Evolutionary conservation across 2,888 invertebrate species (phyloP).

Genomic region (Eupsilia transversa): DNA sequence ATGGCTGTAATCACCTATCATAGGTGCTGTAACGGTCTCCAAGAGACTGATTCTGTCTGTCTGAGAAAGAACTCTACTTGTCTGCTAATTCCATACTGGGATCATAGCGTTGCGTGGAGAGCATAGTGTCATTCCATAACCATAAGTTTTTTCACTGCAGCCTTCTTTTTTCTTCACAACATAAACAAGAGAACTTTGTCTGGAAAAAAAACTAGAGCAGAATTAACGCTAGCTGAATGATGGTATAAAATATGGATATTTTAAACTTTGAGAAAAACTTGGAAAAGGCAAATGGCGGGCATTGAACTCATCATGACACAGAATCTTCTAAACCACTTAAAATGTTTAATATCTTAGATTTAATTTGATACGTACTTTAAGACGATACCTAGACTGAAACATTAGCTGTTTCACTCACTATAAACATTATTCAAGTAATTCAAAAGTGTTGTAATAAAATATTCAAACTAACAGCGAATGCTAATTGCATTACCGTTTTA

Average conservation of each 20-base stretch:
- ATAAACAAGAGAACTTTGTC: not conserved
- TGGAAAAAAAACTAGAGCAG: not conserved
- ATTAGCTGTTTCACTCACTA: slow-evolving; percentile 26
- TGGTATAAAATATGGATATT: not conserved
- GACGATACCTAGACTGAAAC: slow-evolving; percentile 45
- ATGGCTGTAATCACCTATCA: not conserved
- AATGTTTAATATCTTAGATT: slow-evolving; percentile 35
- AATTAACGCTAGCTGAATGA: not conserved
- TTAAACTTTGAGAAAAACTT: not conserved
- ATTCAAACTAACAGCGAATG: slow-evolving; percentile 46
- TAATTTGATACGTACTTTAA: slow-evolving; percentile 33
- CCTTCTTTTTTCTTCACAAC: not conserved
- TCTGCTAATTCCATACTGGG: no score
- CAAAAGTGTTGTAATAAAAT: slow-evolving; percentile 52
- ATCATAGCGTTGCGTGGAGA: not conserved
- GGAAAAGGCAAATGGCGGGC: not conserved
- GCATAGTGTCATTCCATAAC: not conserved
- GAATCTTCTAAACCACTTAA: slow-evolving; percentile 10
- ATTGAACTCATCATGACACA: slow-evolving; percentile 1
- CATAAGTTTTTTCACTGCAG: not conserved
- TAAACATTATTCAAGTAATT: slow-evolving; percentile 48
- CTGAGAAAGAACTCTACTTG: not conserved
- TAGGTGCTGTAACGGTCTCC: no score
- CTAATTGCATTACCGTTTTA: slow-evolving; percentile 63
- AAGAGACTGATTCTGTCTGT: not conserved